Evolutionary conservation across 2,113 vertebrate genomes (phyloP), one percentile per base, ranked within the genome.

Genomic region (Elachura formosa): DNA sequence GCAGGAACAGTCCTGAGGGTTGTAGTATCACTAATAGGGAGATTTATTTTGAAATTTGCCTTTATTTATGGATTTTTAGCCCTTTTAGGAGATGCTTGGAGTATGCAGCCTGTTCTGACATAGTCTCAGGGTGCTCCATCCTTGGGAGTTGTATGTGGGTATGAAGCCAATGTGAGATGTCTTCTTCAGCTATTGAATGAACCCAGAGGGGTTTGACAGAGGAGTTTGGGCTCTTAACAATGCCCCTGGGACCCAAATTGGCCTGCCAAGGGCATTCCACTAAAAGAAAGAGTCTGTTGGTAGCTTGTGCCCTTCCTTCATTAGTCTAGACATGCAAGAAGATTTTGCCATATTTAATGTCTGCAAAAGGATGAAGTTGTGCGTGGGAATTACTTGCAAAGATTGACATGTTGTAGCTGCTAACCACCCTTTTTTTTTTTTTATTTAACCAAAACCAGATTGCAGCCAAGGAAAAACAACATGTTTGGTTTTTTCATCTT

Each of bases 351-450:
- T 68, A 84, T 89, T 88, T 82, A 24, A 93, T 58, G 74, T 83
- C 71, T 90, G 71, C 3, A 2, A 54, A 68, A 85, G 62, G 90
- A 64, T 75, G 56, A 75, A 91, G 48, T 34, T 72, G 49, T 89
- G 63, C 36, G 75, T 93, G 90, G 93, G 95, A 94, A 94, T 94
- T 72, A 33, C 87, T 89, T 89, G n/a, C 64, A 34, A 36, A 93
- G 90, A 95, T 33, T 95, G 95, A 93, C 90, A 79, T 83, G 96
- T 93, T 93, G 87, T 94, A 93, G 93, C 78, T 91, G 87, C 67
- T 94, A 91, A 90, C 62, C 49, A 85, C 49, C 36, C 58, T 36
- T 84, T 58, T 58, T 76, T 51, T 31, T 17, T 61, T 18, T 40
- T 84, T 83, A 81, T 84, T 76, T 41, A 85, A 87, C 64, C 43